Conservation (phyloP, 2,113 vertebrate species). For the Notarius lentiginosus region DNA sequence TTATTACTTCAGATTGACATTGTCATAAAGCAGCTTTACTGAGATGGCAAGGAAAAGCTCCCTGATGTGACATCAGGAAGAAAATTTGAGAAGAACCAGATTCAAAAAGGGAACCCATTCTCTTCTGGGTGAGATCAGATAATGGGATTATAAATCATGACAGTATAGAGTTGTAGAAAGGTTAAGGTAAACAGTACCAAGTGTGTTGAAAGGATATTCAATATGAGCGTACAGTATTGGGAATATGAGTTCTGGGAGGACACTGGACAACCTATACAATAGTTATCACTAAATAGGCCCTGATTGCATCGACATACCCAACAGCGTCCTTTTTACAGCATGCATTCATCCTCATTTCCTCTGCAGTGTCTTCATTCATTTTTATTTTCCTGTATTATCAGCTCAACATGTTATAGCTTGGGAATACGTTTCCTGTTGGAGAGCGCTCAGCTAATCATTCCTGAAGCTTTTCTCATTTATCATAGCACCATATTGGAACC, state of each 20-base stretch:
- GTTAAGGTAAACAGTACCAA: neutral
- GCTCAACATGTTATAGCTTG: neutral
- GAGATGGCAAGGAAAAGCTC: neutral
- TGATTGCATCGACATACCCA: constrained; percentile 33
- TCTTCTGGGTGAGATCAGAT: neutral
- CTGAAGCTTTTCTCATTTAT: constrained; percentile 36
- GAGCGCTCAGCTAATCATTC: constrained; percentile 31
- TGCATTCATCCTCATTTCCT: constrained; percentile 33
- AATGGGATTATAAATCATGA: neutral
- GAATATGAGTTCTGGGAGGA: neutral
- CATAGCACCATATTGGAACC: constrained; percentile 3
- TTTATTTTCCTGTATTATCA: constrained; percentile 37
- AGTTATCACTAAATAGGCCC: constrained; percentile 17
- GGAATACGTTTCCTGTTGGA: constrained; percentile 35
- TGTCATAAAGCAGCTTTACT: neutral
- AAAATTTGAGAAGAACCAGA: neutral
- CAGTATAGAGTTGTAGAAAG: neutral
- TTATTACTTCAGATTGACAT: neutral
- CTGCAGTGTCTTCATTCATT: constrained; percentile 40
- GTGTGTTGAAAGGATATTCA: neutral
- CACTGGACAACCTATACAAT: neutral
- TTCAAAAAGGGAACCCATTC: neutral
- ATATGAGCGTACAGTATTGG: constrained; percentile 1
- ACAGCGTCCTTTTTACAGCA: constrained; percentile 21
- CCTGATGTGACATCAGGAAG: neutral